Base-by-base conservation (phyloP, 2,113 vertebrate genomes). In the Sinocyclocheilus anophthalmus region DNA sequence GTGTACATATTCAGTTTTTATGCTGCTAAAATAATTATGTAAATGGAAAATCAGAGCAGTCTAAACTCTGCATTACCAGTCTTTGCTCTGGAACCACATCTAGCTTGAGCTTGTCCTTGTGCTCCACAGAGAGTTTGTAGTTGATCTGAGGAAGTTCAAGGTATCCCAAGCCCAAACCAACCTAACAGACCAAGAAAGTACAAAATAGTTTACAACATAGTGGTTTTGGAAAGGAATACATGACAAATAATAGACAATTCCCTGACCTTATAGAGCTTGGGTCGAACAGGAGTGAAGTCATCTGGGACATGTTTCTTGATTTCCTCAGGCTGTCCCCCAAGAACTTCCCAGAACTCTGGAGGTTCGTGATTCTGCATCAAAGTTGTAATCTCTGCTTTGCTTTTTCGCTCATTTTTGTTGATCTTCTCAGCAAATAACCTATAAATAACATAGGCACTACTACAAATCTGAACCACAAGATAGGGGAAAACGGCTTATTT, bases 341-440 rank as follows among this genome's bases (percentile, higher is more conserved):
- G 91, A 0, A 53, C 48, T 85, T 97, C 97, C 98, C 98, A 99
- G 93, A 98, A 99, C 6, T 93, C 96, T 0, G 97, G 96, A 10
- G 94, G 92, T 91, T 99, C 98, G 87, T 98, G 96, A 79, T 93
- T 95, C 78, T 99, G 97, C 24, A 89, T 87, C 82, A 99, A 90
- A 55, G 95, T 93, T 0, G 87, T 92, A 90, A 99, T 98, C 92
- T 99, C 98, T 0, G 97, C 96, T 86, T 97, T 99, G 39, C 97
- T 95, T 85, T 99, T 99, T 5, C 98, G 93, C 88, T 99, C 98
- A 0, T 99, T 99, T 91, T 99, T 99, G 90, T 98, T 99, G 82
- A 99, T 98, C 94, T 99, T 99, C 92, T 99, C 98, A 0, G 97
- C 96, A 72, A 99, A 99, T 57, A 99, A 94, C 91, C 98, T 99